These are phyloP conservation scores for Drosophila mauritiana DNA, from an alignment of 1,140 invertebrate species.

Conservation along the genomic window DNA sequence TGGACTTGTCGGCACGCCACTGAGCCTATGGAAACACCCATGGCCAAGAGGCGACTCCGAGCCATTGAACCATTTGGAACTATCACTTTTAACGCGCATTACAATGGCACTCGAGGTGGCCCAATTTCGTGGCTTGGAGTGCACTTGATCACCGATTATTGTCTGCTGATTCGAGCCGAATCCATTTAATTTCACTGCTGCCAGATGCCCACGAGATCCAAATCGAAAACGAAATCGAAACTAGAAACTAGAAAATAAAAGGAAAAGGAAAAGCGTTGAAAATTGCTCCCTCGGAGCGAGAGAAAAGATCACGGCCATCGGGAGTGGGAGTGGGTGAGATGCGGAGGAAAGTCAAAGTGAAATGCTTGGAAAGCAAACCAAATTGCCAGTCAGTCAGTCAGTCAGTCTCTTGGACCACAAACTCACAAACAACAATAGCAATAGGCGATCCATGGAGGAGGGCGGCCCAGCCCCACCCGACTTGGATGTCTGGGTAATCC, in stretches of 20 bases:
- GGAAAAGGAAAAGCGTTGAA: constrained; percentile 76
- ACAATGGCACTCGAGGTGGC: constrained; percentile 69
- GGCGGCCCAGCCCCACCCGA: constrained; percentile 30
- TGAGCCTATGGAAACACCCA: constrained; percentile 53
- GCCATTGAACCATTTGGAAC: constrained; percentile 54
- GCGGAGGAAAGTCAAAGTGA: constrained; percentile 78
- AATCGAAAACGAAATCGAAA: constrained; percentile 37
- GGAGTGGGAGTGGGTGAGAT: constrained; percentile 67
- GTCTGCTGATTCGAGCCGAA: constrained; percentile 61
- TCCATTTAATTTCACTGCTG: constrained; percentile 62
- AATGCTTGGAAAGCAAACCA: constrained; percentile 77
- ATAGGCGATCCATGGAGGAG: constrained; percentile 3
- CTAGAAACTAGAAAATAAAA: constrained; percentile 27
- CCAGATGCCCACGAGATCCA: constrained; percentile 26
- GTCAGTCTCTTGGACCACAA: not conserved
- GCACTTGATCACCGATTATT: constrained; percentile 68
- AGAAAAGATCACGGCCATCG: constrained; percentile 26
- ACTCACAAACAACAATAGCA: constrained; percentile 14
- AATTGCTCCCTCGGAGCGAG: constrained; percentile 66
- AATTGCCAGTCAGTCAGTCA: constrained; percentile 57
- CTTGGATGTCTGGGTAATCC: constrained; percentile 31
- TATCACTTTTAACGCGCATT: constrained; percentile 53
- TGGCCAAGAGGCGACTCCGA: constrained; percentile 43
- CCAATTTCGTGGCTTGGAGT: constrained; percentile 71
- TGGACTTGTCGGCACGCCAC: constrained; percentile 10